These are phyloP conservation scores for Dolichomitus sp. DNA, from an alignment of 2,888 invertebrate species.

Conservation along the genomic window DNA sequence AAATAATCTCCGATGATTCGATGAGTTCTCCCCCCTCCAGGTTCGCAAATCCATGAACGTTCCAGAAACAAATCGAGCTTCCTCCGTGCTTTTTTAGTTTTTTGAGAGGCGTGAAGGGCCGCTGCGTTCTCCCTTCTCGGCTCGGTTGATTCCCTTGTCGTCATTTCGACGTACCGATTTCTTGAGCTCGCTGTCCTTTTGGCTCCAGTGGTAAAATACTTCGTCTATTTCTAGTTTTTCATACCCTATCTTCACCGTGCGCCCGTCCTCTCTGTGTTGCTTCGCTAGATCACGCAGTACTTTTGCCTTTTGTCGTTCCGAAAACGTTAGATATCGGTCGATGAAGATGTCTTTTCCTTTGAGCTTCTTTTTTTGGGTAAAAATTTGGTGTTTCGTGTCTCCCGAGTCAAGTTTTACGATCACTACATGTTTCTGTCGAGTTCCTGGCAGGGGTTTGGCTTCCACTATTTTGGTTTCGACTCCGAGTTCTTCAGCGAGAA, in stretches of 20 bases:
- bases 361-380: slow-evolving; percentile 24
- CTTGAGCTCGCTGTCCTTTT: background rate
- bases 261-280: background rate
- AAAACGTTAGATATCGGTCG: slow-evolving; percentile 21
- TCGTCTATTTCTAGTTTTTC: slow-evolving; percentile 5
- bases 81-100: background rate
- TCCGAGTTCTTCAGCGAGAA: slow-evolving; percentile 22
- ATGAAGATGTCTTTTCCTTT: slow-evolving; percentile 35
- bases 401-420: slow-evolving; percentile 27
- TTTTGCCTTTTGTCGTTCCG: slow-evolving; percentile 2
- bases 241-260: background rate
- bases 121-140: background rate
- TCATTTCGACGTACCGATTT: background rate
- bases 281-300: background rate
- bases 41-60: background rate
- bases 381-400: slow-evolving; percentile 25
- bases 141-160: background rate
- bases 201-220: background rate
- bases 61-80: slow-evolving; percentile 17
- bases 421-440: background rate
- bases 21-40: background rate
- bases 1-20: slow-evolving; percentile 10
- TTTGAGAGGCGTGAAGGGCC: background rate
- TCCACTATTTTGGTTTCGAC: slow-evolving; percentile 7
- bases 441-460: background rate